Conservation (phyloP, 92 coral and sea anemone genomes). For the Porites cylindrica region DNA sequence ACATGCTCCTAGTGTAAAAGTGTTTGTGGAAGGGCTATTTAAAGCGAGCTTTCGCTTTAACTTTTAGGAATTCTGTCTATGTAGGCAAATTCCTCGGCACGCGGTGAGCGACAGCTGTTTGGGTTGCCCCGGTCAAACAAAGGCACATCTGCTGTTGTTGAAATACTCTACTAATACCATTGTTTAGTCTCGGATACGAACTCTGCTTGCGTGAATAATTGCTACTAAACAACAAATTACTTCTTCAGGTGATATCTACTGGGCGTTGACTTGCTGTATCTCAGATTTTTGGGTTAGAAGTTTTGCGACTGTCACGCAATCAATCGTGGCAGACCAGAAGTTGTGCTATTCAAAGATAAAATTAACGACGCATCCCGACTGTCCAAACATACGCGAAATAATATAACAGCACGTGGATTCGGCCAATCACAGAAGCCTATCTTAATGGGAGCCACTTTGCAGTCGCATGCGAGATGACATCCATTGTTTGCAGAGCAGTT, state of each 20-base stretch:
- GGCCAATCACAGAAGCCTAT: conserved; percentile 53
- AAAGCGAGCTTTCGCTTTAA: neutral
- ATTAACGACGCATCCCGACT: conserved; percentile 1
- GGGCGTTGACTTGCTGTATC: too few species aligned
- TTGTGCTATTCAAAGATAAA: neutral
- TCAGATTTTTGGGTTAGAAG: too few species aligned
- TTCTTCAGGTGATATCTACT: neutral
- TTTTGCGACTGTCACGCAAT: neutral
- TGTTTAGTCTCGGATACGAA: neutral
- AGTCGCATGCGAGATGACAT: conserved; percentile 24
- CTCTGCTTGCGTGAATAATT: conserved; percentile 8
- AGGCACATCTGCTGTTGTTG: conserved; percentile 32
- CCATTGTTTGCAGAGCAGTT: conserved; percentile 7
- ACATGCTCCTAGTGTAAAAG: neutral
- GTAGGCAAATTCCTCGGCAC: conserved; percentile 52
- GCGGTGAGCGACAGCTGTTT: conserved; percentile 42
- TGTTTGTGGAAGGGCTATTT: neutral
- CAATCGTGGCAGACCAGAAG: neutral
- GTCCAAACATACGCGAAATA: conserved; percentile 21
- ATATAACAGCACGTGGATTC: conserved; percentile 68
- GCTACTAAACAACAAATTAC: neutral
- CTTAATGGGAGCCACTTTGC: conserved; percentile 26
- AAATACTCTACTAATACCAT: neutral
- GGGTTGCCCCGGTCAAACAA: conserved; percentile 15
- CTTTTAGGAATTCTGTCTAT: neutral